Conservation (phyloP, 2,797 vertebrate species). For the Tamandua tetradactyla region DNA sequence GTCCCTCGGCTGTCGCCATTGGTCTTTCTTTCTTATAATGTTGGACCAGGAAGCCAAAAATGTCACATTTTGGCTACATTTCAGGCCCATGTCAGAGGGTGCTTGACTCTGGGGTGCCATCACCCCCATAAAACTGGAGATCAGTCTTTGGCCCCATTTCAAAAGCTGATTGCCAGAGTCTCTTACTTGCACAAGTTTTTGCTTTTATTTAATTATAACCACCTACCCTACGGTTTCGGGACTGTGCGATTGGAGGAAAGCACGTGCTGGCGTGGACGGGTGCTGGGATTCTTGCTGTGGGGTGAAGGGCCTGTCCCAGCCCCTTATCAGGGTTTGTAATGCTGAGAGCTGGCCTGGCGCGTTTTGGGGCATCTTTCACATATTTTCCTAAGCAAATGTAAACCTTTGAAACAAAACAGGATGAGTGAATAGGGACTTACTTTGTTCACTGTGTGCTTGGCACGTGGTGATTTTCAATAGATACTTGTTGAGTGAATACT, state of each 20-base stretch:
- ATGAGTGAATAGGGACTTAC: rapidly evolving
- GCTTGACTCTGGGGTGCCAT: background rate
- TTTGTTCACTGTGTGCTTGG: rapidly evolving
- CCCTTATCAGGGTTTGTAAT: background rate
- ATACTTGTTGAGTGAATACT: background rate
- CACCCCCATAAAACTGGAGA: background rate
- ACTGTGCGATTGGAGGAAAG: background rate
- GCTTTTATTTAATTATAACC: background rate
- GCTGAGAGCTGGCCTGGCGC: background rate
- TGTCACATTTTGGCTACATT: background rate
- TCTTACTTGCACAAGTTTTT: rapidly evolving
- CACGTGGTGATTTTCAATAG: rapidly evolving
- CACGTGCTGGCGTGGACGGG: background rate
- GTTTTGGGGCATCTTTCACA: background rate
- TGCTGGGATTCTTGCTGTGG: rapidly evolving
- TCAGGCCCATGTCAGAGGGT: background rate
- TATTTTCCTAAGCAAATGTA: background rate
- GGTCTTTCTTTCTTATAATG: background rate
- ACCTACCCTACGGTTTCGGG: background rate
- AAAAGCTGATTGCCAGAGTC: too few species aligned
- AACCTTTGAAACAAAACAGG: background rate
- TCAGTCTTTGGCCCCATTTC: rapidly evolving
- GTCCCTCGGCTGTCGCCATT: rapidly evolving
- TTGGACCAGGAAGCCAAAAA: too few species aligned
- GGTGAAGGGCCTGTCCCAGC: background rate